Conservation (phyloP, 2,113 vertebrate species). For the Lipotes vexillifer region DNA sequence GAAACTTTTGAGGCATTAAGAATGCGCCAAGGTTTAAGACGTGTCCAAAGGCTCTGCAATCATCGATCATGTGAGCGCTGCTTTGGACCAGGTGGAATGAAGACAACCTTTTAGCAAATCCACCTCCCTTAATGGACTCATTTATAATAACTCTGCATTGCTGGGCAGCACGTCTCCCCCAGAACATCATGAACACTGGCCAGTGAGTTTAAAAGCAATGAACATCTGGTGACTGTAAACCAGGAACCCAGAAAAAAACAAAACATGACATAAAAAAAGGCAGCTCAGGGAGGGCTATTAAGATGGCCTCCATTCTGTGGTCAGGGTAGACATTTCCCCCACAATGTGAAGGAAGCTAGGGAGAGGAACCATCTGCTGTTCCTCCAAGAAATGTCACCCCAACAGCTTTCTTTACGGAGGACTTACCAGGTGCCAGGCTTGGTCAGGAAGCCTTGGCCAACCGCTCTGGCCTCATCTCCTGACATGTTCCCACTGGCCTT, state of each 20-base stretch:
- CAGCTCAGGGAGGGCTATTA: neutral
- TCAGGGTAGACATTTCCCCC: neutral
- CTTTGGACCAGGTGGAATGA: conserved; percentile 65
- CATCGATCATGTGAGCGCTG: conserved; percentile 64
- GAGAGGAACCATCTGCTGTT: conserved; percentile 9
- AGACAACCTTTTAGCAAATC: conserved; percentile 70
- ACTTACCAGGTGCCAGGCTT: neutral
- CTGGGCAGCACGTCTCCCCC: neutral
- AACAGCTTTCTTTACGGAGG: neutral
- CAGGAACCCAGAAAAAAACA: conserved; percentile 53
- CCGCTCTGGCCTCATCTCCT: neutral
- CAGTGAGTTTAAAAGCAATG: conserved; percentile 26
- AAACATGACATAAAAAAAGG: conserved; percentile 43
- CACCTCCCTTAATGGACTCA: conserved; percentile 72
- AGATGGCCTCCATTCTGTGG: neutral
- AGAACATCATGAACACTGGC: conserved; percentile 18
- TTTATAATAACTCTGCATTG: conserved; percentile 59
- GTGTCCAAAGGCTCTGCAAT: conserved; percentile 24
- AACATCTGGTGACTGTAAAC: conserved; percentile 63
- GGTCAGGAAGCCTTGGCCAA: neutral
- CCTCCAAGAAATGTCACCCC: neutral
- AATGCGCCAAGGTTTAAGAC: conserved; percentile 39
- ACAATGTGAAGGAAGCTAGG: neutral
- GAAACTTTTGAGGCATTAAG: conserved; percentile 74
- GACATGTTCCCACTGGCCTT: neutral